phyloP scores from a whole-genome alignment of 2,797 vertebrate species.

The Gymnothorax reevesii region DNA sequence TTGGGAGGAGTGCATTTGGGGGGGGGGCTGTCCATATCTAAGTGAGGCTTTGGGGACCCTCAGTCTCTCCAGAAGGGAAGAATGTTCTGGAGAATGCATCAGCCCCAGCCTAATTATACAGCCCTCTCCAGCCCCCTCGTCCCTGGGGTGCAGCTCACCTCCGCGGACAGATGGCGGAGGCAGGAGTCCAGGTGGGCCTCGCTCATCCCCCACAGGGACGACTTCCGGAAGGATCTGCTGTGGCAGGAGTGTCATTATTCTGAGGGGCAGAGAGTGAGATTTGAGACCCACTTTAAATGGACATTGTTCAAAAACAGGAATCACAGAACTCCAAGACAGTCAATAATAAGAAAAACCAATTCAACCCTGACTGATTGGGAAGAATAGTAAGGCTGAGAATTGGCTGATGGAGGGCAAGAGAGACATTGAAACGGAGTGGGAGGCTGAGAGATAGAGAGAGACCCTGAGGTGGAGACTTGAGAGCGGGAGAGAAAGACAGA shows the following conservation, averaged over 20 bases:
- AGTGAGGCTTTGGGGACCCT: conserved; percentile 28
- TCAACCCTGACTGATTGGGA: background rate
- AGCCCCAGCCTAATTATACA: conserved; percentile 31
- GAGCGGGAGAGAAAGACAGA: conserved; percentile 21
- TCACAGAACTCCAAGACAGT: background rate
- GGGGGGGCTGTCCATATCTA: background rate
- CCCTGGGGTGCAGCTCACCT: background rate
- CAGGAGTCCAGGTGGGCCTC: background rate
- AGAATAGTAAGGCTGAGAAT: background rate
- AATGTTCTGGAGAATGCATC: conserved; percentile 38
- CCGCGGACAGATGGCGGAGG: background rate
- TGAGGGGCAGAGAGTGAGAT: background rate
- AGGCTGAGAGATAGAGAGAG: too few relatives aligned
- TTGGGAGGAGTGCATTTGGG: background rate
- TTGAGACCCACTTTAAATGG: background rate
- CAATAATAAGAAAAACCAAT: too few relatives aligned
- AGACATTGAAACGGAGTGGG: background rate
- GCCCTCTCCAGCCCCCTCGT: background rate
- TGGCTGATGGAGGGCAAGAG: background rate
- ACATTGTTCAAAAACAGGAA: background rate
- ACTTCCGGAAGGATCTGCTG: background rate
- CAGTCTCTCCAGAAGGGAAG: conserved; percentile 27
- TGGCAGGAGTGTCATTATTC: background rate
- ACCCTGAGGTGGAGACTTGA: conserved; percentile 29
- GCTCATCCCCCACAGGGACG: background rate